Evolutionary conservation across 2,888 invertebrate genomes (phyloP).

Genomic region (Phortica okadai): DNA sequence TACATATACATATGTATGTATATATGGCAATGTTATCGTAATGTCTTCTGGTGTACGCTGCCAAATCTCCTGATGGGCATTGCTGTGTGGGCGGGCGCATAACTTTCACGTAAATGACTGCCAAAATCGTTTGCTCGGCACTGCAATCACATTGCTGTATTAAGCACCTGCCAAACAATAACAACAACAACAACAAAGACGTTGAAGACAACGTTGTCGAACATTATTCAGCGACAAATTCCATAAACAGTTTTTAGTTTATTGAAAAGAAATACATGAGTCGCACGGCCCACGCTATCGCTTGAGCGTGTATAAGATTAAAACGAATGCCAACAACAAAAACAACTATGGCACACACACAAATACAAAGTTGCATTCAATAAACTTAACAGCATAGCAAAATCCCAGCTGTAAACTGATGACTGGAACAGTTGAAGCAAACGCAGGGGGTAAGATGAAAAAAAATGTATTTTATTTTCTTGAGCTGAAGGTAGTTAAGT

Average conservation of each 20-base stretch:
- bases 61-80: slow-evolving; percentile 3
- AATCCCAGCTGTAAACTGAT: slow-evolving; percentile 9
- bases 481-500: slow-evolving; percentile 13
- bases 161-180: slow-evolving; percentile 9
- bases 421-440: not conserved
- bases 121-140: slow-evolving; percentile 1
- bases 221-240: not conserved
- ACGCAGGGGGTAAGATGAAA: not conserved
- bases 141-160: not conserved
- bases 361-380: slow-evolving; percentile 14
- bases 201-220: not conserved
- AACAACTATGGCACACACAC: not conserved
- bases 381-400: slow-evolving; percentile 1
- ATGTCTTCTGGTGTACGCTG: slow-evolving; percentile 8
- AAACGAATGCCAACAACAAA: not conserved
- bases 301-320: not conserved
- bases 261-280: slow-evolving; percentile 6
- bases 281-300: not conserved
- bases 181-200: not conserved
- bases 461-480: slow-evolving; percentile 6
- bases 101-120: slow-evolving; percentile 8
- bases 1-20: not conserved
- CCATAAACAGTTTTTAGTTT: slow-evolving; percentile 19
- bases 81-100: not conserved
- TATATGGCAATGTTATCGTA: slow-evolving; percentile 1